Base-by-base conservation (phyloP, 92 coral and sea anemone genomes). In the Ricordea florida region DNA sequence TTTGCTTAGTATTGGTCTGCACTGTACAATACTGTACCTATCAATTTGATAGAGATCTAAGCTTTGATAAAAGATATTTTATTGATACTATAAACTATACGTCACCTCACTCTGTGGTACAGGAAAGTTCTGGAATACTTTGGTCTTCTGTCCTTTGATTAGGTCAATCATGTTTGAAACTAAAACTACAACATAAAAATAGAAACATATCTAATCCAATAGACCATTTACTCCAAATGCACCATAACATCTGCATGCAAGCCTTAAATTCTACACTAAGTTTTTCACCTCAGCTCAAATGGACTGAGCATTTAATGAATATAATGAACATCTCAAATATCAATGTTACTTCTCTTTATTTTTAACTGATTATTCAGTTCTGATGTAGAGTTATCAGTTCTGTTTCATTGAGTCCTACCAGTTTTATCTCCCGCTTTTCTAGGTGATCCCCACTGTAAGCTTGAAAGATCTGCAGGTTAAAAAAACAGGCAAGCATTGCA, bases 371-470 rank as follows among this genome's bases (percentile, higher is more conserved):
- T n/a, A n/a, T n/a, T n/a, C n/a, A n/a, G n/a, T n/a, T n/a, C n/a
- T n/a, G n/a, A n/a, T n/a, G n/a, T n/a, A n/a, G n/a, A n/a, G n/a
- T n/a, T n/a, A n/a, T n/a, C n/a, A n/a, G n/a, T n/a, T n/a, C n/a
- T n/a, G n/a, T n/a, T n/a, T n/a, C 13, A 2, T 5, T 64, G 32
- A 80, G 60, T 43, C 87, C 96, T 91, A 61, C 76, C 83, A 25
- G 94, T 88, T 67, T 90, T 85, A n/a, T 92, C 98, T 31, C 81
- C 84, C 44, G 66, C 85, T 66, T 83, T 94, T 76, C 87, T 79
- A 17, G 91, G 94, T 0, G 94, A 87, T 42, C 90, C 91, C 98
- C 98, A 94, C 46, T 86, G 89, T 46, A 94, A 59, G 20, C 59
- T 82, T 33, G 85, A 78, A 42, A 94, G 57, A 76, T 94, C 98